Conservation (phyloP, 2,888 invertebrate species). For the Choristoneura rosaceana region DNA sequence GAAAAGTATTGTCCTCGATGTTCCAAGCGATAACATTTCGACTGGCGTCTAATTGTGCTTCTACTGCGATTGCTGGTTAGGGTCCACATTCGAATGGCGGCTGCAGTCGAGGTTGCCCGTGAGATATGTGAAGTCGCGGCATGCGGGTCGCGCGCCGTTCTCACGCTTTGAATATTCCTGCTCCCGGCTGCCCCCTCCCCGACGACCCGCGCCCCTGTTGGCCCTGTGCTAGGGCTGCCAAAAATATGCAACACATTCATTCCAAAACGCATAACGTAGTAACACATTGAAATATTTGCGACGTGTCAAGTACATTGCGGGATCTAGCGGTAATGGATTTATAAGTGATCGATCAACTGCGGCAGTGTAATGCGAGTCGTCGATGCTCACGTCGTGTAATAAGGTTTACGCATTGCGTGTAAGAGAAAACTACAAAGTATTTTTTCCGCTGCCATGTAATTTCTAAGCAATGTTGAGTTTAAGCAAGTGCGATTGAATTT, state of each 20-base stretch:
- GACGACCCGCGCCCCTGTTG: conserved; percentile 49
- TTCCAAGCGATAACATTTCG: conserved; percentile 77
- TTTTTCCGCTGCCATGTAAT: too few relatives aligned
- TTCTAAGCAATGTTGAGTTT: too few relatives aligned
- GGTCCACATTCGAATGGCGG: conserved; percentile 58
- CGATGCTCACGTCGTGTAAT: too few relatives aligned
- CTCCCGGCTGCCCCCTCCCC: conserved; percentile 67
- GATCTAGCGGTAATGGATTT: too few relatives aligned
- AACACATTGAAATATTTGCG: too few relatives aligned
- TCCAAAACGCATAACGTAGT: too few relatives aligned
- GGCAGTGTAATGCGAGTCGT: too few relatives aligned
- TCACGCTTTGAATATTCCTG: conserved; percentile 86
- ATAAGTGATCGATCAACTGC: too few relatives aligned
- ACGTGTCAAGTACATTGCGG: too few relatives aligned
- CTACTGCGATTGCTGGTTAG: conserved; percentile 55
- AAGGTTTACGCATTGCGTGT: too few relatives aligned
- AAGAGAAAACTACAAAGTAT: too few relatives aligned
- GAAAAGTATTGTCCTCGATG: conserved; percentile 85
- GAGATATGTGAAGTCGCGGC: conserved; percentile 85
- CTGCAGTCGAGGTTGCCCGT: conserved; percentile 78
- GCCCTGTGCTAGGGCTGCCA: conserved; percentile 46
- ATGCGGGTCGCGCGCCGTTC: conserved; percentile 85
- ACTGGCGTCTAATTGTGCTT: conserved; percentile 58
- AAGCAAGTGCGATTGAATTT: too few relatives aligned
- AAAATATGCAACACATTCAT: background rate